phyloP scores from a whole-genome alignment of 1,140 invertebrate species.

The Ceratosolen solmsi region DNA sequence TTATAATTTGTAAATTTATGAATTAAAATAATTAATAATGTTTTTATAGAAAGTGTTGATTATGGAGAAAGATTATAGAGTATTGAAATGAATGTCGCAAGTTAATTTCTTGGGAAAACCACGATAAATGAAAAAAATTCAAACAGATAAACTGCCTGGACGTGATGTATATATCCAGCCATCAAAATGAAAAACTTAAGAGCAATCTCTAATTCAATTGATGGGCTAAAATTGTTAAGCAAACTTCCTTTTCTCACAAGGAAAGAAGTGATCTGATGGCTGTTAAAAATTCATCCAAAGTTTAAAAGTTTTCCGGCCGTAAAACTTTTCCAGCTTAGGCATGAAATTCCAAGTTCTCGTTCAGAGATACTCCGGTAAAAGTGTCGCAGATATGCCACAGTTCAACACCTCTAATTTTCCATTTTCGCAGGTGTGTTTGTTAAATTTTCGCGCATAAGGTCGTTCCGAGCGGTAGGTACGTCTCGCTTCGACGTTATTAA shows the following conservation, averaged over 20 bases:
- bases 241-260: not conserved
- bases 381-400: not conserved
- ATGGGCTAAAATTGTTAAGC: not conserved
- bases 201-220: constrained; percentile 8
- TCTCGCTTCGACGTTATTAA: constrained; percentile 58
- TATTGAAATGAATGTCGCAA: not conserved
- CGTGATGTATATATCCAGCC: not conserved
- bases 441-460: constrained; percentile 37
- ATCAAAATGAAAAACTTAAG: not conserved
- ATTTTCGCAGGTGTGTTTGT: not conserved
- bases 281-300: constrained; percentile 38
- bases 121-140: not conserved
- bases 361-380: not conserved
- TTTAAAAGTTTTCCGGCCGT: not conserved
- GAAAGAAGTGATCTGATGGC: not conserved
- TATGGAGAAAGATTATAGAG: not conserved
- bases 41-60: not conserved
- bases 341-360: constrained; percentile 17
- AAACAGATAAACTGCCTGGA: not conserved
- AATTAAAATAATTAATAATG: not conserved
- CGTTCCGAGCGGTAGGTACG: constrained; percentile 45
- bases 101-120: not conserved
- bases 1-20: not conserved
- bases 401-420: constrained; percentile 32
- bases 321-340: constrained; percentile 18